Base-by-base conservation (phyloP, 2,888 invertebrate genomes). In the Macaria notata region DNA sequence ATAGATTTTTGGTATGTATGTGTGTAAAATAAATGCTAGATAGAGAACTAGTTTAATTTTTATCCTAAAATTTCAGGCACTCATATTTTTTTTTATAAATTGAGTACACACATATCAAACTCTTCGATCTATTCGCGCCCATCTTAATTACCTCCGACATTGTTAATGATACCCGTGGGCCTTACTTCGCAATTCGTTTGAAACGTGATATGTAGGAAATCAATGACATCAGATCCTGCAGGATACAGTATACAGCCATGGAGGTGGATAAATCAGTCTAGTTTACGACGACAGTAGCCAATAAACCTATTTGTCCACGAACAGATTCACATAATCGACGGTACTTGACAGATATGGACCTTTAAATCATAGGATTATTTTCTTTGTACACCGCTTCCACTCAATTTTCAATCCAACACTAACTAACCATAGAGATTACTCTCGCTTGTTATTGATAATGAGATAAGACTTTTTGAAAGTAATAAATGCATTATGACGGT, bases 221-320 rank as follows among this genome's bases (percentile, higher is more conserved):
- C 72, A 73, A 72, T 73, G 76, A 72, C 71, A 76, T 74, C 69
- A 73, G 70, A 71, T 62, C 65, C 68, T 65, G 55, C 62, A 72
- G 73, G 69, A 70, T 77, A 72, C 33, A 44, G 49, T 50, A 48
- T 70, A 73, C 71, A 72, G 73, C 70, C 68, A 65, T 72, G 69
- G 71, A 66, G 68, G 65, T 64, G 71, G 70, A 78, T 88, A 87
- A 88, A 88, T 88, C 85, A 81, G 69, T 62, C 61, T 68, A 69
- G 71, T 89, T 89, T 88, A 89, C 82, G 76, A 75, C 79, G 76
- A 79, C 81, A 81, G 82, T 79, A 83, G 76, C 78, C 86, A 81
- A 83, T 90, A 90, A 90, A 90, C 87, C 86, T 86, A 87, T 88
- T 88, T 87, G 87, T 86, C 78, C 76, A 73, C 78, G 76, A 81